A percentile compares a stretch with the other conserved stretches of the same genome.
These are phyloP conservation scores for Holcopasites calliopsidis DNA, from an alignment of 1,140 invertebrate species.

Conservation along the genomic window DNA sequence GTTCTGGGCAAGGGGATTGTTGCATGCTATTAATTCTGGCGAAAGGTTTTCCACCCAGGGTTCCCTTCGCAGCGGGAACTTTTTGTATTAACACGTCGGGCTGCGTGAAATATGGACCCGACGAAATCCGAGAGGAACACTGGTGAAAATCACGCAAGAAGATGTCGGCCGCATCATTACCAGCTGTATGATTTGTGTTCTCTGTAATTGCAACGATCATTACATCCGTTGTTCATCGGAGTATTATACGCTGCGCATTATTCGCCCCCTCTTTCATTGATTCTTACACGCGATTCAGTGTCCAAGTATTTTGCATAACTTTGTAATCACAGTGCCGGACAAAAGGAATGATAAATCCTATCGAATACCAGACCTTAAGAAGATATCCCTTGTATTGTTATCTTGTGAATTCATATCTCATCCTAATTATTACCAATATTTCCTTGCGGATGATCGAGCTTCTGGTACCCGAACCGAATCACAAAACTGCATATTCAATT, in stretches of 20 bases:
- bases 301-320: too few species aligned
- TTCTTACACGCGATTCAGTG: neutral
- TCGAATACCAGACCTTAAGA: too few species aligned
- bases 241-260: slow-evolving; percentile 7
- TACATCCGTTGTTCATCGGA: neutral
- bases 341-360: too few species aligned
- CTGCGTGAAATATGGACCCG: slow-evolving; percentile 18
- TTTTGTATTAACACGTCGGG: slow-evolving; percentile 37
- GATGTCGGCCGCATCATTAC: slow-evolving; percentile 24
- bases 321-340: too few species aligned
- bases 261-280: neutral
- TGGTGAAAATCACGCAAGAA: slow-evolving; percentile 39
- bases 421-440: too few species aligned
- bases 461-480: too few species aligned
- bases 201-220: slow-evolving; percentile 10
- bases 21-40: slow-evolving; percentile 17
- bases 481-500: slow-evolving; percentile 56
- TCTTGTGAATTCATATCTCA: too few species aligned
- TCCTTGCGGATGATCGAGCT: too few species aligned
- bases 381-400: too few species aligned
- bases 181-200: slow-evolving; percentile 20
- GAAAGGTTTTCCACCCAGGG: slow-evolving; percentile 1
- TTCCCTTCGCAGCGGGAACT: slow-evolving; percentile 14
- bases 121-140: slow-evolving; percentile 25
- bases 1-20: neutral